Percentiles rank a stretch among this genome's conserved stretches.
Evolutionary conservation across 2,888 invertebrate genomes (phyloP).

Genomic region (Noctua janthe): DNA sequence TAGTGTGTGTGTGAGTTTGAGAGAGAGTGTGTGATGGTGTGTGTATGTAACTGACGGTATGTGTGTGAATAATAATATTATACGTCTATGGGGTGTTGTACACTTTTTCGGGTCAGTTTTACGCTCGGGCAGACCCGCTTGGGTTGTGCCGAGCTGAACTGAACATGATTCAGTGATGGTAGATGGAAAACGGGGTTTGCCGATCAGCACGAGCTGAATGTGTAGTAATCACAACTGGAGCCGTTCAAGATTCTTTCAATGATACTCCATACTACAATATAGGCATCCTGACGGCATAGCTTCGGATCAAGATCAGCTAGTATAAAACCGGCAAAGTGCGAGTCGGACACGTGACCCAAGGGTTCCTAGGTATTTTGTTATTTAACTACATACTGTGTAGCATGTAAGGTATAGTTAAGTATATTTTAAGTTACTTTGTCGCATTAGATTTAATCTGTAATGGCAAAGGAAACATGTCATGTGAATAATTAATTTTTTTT

Average conservation of each 20-base stretch:
- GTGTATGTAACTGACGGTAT: no score
- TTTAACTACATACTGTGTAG: no score
- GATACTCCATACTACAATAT: neutral
- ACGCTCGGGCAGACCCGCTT: neutral
- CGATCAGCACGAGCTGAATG: neutral
- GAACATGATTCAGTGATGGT: neutral
- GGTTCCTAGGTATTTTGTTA: no score
- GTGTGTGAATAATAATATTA: no score
- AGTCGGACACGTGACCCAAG: no score
- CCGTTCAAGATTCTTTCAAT: neutral
- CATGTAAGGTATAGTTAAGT: no score
- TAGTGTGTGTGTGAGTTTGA: no score
- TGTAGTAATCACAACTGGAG: neutral
- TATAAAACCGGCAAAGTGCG: neutral
- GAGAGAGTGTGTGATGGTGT: no score
- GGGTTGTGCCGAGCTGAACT: neutral
- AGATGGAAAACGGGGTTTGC: neutral
- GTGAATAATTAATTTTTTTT: no score
- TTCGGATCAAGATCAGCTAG: neutral
- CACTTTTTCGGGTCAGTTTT: neutral
- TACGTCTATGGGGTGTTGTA: neutral
- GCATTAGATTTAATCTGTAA: no score
- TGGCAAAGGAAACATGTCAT: no score
- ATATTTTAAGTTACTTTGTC: no score
- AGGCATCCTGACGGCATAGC: neutral